These are phyloP conservation scores for Sceloporus tristichus DNA, from an alignment of 2,113 vertebrate species.

Conservation along the genomic window DNA sequence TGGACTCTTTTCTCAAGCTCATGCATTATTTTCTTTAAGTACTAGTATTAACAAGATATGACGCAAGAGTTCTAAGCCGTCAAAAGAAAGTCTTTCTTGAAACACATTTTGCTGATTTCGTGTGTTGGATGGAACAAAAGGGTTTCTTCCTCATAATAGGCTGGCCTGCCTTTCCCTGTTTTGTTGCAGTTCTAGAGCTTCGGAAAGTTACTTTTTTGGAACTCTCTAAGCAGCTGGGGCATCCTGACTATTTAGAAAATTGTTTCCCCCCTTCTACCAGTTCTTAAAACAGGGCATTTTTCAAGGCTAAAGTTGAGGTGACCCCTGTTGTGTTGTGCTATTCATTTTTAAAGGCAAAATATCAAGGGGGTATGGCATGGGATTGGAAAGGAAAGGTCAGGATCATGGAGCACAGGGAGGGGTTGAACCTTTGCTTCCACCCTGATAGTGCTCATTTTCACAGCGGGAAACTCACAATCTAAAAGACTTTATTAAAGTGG, in stretches of 20 bases:
- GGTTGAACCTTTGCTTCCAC: too few species aligned
- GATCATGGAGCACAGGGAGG: too few species aligned
- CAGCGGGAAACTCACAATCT: neutral
- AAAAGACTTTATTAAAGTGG: constrained; percentile 45
- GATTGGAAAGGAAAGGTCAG: too few species aligned
- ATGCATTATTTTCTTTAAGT: constrained; percentile 3
- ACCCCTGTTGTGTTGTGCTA: neutral
- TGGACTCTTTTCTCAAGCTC: neutral
- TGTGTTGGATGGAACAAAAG: neutral
- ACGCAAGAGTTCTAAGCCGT: neutral
- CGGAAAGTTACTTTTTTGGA: too few species aligned
- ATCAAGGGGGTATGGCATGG: neutral
- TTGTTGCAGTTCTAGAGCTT: neutral
- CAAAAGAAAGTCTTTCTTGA: neutral
- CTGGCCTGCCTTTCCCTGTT: neutral
- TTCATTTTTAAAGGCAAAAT: neutral
- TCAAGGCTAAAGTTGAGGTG: neutral
- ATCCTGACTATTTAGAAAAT: too few species aligned
- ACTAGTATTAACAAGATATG: neutral
- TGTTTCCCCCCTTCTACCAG: too few species aligned
- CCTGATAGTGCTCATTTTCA: too few species aligned
- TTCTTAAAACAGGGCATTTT: neutral
- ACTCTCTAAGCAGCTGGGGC: too few species aligned
- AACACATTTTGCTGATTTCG: neutral
- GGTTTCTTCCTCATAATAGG: neutral